Evolutionary conservation across 2,797 vertebrate species (phyloP).

Genomic region (Nyctibius grandis): DNA sequence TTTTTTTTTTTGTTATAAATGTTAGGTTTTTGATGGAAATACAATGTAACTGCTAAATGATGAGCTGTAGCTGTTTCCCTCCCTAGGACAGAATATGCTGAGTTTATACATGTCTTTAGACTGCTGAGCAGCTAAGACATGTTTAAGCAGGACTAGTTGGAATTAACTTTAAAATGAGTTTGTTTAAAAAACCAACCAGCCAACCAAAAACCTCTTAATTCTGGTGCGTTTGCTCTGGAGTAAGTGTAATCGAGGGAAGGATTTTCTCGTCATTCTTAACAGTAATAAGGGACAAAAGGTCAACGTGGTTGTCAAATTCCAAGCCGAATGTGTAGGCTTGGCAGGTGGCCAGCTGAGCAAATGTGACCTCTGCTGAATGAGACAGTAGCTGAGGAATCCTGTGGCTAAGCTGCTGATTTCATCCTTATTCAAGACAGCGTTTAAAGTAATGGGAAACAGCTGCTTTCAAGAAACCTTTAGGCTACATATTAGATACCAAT

Average conservation of each 20-base stretch:
- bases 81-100: neutral
- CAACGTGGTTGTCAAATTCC: neutral
- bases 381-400: neutral
- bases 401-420: neutral
- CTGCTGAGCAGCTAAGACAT: neutral
- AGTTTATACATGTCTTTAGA: neutral
- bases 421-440: neutral
- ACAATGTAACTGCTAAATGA: neutral
- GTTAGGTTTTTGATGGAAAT: neutral
- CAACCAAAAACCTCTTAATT: neutral
- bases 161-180: neutral
- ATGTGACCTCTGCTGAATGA: neutral
- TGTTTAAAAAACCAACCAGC: neutral
- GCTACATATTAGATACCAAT: neutral
- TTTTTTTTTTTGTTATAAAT: too few species aligned
- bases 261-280: neutral
- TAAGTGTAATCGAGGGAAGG: neutral
- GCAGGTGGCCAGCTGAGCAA: neutral
- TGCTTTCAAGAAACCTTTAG: neutral
- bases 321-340: neutral
- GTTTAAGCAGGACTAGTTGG: neutral
- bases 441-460: neutral
- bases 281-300: neutral
- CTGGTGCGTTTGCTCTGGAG: neutral
- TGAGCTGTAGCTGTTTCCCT: neutral